A percentile compares a stretch with the other conserved stretches of the same genome.
These are phyloP conservation scores for Palaemon carinicauda DNA, from an alignment of 1,140 invertebrate species.

Conservation along the genomic window DNA sequence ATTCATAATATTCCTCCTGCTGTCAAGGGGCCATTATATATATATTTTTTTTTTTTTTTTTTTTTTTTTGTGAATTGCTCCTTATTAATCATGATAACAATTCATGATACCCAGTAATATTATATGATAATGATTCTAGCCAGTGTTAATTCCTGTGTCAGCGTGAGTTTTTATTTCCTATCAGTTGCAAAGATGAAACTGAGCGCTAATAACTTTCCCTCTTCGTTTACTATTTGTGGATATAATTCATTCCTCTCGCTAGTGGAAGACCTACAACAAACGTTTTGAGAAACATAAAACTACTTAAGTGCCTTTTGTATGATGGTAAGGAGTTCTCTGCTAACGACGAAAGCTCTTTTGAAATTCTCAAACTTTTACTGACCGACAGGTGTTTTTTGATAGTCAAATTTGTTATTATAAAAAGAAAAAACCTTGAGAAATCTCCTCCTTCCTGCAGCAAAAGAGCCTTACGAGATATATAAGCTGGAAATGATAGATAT, in stretches of 20 bases:
- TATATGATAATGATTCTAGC: too few relatives aligned
- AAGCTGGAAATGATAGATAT: too few relatives aligned
- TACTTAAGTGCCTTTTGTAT: constrained; percentile 27
- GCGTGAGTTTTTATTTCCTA: too few relatives aligned
- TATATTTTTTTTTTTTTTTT: too few relatives aligned
- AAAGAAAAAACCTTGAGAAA: too few relatives aligned
- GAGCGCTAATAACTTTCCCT: background rate
- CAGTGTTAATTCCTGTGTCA: too few relatives aligned
- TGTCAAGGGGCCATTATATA: background rate
- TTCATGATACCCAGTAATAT: too few relatives aligned
- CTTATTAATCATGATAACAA: background rate
- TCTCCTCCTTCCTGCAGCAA: too few relatives aligned
- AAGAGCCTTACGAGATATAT: too few relatives aligned
- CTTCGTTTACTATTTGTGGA: background rate
- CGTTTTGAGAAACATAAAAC: too few relatives aligned
- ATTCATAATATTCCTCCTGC: background rate
- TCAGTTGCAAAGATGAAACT: background rate
- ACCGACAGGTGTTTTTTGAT: too few relatives aligned
- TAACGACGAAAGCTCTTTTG: background rate
- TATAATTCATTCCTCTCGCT: constrained; percentile 26
- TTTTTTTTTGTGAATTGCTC: background rate
- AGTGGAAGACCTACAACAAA: constrained; percentile 5
- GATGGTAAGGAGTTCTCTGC: constrained; percentile 28
- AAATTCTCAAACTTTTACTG: background rate
- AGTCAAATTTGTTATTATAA: too few relatives aligned